These are phyloP conservation scores for Caenorhabditis uteleia DNA, from an alignment of 2,888 invertebrate genomes.

Conservation along the genomic window DNA sequence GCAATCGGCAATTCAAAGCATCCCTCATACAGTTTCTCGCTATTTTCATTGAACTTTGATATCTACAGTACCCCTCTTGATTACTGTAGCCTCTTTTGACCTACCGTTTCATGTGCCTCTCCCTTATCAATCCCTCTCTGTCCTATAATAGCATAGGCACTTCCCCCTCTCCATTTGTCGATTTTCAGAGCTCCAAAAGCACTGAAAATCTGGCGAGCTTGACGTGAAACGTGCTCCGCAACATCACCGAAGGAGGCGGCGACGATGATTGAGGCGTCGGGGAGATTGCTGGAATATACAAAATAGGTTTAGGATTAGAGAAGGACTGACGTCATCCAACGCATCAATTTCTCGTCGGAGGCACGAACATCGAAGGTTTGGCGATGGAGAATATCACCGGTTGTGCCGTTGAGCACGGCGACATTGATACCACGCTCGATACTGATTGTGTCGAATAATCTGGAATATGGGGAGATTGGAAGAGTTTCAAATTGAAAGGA, in stretches of 20 bases:
- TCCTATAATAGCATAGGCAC: slow-evolving; percentile 47
- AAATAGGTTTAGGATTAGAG: neutral
- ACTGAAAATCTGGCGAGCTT: slow-evolving; percentile 42
- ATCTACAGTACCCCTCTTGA: neutral
- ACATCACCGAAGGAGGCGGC: slow-evolving; percentile 56
- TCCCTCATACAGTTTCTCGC: slow-evolving; percentile 26
- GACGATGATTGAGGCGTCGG: slow-evolving; percentile 32
- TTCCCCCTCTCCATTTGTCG: slow-evolving; percentile 43
- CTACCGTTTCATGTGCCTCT: slow-evolving; percentile 41
- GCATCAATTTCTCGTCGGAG: slow-evolving; percentile 52
- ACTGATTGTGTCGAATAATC: slow-evolving; percentile 34
- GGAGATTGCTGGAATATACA: slow-evolving; percentile 28
- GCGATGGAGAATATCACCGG: slow-evolving; percentile 68
- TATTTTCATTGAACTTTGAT: neutral
- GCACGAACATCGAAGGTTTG: slow-evolving; percentile 47
- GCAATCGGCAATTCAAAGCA: slow-evolving; percentile 53
- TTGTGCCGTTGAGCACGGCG: slow-evolving; percentile 72
- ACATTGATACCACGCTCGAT: slow-evolving; percentile 72
- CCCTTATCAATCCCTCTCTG: slow-evolving; percentile 47
- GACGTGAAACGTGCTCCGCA: slow-evolving; percentile 49
- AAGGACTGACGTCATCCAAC: slow-evolving; percentile 35
- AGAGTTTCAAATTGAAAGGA: no score
- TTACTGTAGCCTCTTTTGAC: neutral
- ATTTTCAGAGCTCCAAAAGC: slow-evolving; percentile 43
- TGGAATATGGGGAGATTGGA: neutral